These are phyloP conservation scores for Caenorhabditis doughertyi DNA, from an alignment of 2,888 invertebrate species.

Conservation along the genomic window DNA sequence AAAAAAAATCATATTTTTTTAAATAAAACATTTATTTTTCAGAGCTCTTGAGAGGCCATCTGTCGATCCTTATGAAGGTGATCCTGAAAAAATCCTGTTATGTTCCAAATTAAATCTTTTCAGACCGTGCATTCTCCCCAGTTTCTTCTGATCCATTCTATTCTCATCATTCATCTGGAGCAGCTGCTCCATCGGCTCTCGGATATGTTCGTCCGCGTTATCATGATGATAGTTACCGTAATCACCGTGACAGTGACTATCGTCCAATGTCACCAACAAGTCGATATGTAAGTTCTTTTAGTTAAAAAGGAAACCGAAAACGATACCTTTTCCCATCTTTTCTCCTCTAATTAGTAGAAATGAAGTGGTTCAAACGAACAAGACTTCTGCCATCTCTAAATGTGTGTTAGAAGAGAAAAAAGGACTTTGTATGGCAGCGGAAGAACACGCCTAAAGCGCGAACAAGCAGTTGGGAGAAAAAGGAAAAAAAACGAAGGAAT, in stretches of 20 bases:
- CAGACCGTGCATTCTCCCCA: slow-evolving; percentile 65
- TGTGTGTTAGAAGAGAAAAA: slow-evolving; percentile 19
- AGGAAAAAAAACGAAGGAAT: slow-evolving; percentile 18
- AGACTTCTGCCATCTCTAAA: slow-evolving; percentile 7
- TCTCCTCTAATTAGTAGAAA: slow-evolving; percentile 56
- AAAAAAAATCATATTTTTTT: background rate
- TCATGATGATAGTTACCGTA: slow-evolving; percentile 71
- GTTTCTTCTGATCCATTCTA: slow-evolving; percentile 65
- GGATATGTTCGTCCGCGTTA: slow-evolving; percentile 71
- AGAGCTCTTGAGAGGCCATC: slow-evolving; percentile 68
- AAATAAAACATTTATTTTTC: slow-evolving; percentile 34
- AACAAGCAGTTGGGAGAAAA: slow-evolving; percentile 37
- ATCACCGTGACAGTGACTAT: slow-evolving; percentile 50
- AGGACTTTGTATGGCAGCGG: slow-evolving; percentile 44
- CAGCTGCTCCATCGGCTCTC: slow-evolving; percentile 47
- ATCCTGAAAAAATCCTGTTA: background rate
- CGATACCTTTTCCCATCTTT: slow-evolving; percentile 28
- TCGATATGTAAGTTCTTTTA: slow-evolving; percentile 56
- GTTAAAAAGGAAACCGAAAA: background rate
- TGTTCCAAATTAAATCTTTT: background rate
- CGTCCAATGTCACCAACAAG: slow-evolving; percentile 59
- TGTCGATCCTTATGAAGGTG: slow-evolving; percentile 59
- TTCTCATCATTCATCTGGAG: slow-evolving; percentile 59
- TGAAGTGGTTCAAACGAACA: slow-evolving; percentile 57
- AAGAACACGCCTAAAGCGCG: slow-evolving; percentile 49